These are phyloP conservation scores for Percina caprodes DNA, from an alignment of 2,113 vertebrate species.

Conservation along the genomic window DNA sequence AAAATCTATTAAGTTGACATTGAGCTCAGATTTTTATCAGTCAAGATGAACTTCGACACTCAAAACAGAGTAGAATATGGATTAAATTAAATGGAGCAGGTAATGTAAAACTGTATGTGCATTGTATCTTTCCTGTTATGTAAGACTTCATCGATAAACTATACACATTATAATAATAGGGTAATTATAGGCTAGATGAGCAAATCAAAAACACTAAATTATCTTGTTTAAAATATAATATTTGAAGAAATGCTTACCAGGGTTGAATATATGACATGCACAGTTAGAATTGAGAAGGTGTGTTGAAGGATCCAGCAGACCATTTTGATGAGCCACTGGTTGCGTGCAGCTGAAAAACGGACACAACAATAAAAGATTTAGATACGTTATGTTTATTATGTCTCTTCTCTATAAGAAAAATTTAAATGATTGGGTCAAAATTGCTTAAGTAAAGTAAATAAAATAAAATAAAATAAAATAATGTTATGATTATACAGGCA, in stretches of 20 bases:
- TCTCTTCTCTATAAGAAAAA: background rate
- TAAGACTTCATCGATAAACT: background rate
- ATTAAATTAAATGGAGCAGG: background rate
- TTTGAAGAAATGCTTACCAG: conserved; percentile 69
- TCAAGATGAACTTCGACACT: background rate
- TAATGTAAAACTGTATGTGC: background rate
- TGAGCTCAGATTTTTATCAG: too few species aligned
- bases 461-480: background rate
- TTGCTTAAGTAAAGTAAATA: background rate
- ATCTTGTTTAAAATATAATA: background rate
- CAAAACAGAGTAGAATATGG: background rate
- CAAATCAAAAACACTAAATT: background rate
- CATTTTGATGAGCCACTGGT: conserved; percentile 68
- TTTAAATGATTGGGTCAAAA: background rate
- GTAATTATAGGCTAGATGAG: background rate
- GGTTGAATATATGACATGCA: conserved; percentile 65
- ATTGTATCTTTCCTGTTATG: background rate
- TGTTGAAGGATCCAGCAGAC: conserved; percentile 48
- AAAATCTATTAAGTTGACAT: background rate
- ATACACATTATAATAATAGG: background rate
- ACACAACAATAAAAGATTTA: background rate
- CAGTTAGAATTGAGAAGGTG: conserved; percentile 51
- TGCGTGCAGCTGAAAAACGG: conserved; percentile 42
- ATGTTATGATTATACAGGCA: background rate
- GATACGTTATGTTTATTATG: background rate